phyloP scores from a whole-genome alignment of 2,888 invertebrate species.

The Baccha elongata region DNA sequence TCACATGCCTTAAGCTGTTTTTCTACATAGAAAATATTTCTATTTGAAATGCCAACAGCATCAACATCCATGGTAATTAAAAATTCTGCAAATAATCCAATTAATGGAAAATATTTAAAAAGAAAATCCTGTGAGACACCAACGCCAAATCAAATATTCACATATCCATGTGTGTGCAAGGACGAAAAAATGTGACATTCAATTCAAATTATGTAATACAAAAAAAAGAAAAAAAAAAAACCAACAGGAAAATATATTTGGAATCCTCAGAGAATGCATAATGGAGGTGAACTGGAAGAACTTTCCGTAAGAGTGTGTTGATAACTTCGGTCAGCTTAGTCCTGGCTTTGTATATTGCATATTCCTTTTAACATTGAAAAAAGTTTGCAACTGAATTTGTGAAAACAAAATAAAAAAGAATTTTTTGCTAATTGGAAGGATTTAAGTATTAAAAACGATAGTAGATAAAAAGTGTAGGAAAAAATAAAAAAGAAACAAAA shows the following conservation, averaged over 20 bases:
- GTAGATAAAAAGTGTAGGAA: not conserved
- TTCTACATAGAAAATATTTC: constrained; percentile 2
- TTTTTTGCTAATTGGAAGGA: constrained; percentile 60
- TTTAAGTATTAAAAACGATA: constrained; percentile 31
- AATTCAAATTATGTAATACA: not conserved
- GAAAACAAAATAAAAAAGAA: constrained; percentile 18
- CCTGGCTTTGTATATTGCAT: constrained; percentile 50
- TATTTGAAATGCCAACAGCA: constrained; percentile 42
- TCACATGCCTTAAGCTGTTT: no score
- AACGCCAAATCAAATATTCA: constrained; percentile 4
- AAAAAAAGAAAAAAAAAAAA: not conserved
- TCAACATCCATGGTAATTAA: constrained; percentile 29
- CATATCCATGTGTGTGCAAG: not conserved
- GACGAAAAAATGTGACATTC: not conserved
- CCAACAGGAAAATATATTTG: constrained; percentile 6
- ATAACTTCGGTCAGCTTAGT: constrained; percentile 22
- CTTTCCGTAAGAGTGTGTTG: not conserved
- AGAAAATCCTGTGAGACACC: not conserved
- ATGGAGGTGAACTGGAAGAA: not conserved
- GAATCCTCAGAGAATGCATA: not conserved
- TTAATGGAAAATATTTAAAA: constrained; percentile 28
- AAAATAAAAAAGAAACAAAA: not conserved
- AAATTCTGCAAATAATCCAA: constrained; percentile 52
- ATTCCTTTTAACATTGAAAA: constrained; percentile 51
- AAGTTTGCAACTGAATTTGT: constrained; percentile 56